Evolutionary conservation across 1,140 invertebrate species (phyloP), one percentile per base, ranked within the genome.

Genomic region (Aphelinus certus): DNA sequence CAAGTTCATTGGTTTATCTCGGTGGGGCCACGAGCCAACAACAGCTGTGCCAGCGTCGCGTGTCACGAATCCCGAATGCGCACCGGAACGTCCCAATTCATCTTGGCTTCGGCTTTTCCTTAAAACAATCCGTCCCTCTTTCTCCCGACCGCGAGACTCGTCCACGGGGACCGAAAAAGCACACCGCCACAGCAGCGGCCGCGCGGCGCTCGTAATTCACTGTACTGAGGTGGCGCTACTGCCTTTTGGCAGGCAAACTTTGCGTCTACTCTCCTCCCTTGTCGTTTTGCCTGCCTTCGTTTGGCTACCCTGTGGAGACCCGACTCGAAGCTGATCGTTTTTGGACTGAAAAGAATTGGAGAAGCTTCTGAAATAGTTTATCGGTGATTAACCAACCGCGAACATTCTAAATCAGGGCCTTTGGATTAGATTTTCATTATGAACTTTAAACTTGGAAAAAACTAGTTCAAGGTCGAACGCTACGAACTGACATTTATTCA

Each of bases 1-100:
- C 42, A 47, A 72, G 60, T 67, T 47, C 61, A 45, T 51, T 26
- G 66, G 43, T 64, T 64, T 3, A 3, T 9, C 9, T 45, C 74
- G 55, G 43, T 63, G 64, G 51, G 63, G 62, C 73, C 46, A n/a
- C 63, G 63, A 56, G 56, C 48, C 65, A 72, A 77, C 75, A 80
- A 66, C 63, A 72, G 71, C 60, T 51, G 72, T 56, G 56, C 48
- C 26, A 62, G 3, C 43, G 47, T 48, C 46, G 3, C 43, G 57
- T 10, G 53, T 49, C 42, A 1, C 55, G 46, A 42, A 55, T 46
- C 10, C 46, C 49, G 42, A 69, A 56, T 3, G 43, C 51, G 48
- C 49, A n/a, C 42, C 56, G 47, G 47, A 73, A 65, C 71, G 76
- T 69, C 60, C 53, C 58, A 53, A 60, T 73, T 64, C 76, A 63